These are phyloP conservation scores for Hylyphantes graminicola DNA, from an alignment of 1,140 invertebrate genomes.

Conservation along the genomic window DNA sequence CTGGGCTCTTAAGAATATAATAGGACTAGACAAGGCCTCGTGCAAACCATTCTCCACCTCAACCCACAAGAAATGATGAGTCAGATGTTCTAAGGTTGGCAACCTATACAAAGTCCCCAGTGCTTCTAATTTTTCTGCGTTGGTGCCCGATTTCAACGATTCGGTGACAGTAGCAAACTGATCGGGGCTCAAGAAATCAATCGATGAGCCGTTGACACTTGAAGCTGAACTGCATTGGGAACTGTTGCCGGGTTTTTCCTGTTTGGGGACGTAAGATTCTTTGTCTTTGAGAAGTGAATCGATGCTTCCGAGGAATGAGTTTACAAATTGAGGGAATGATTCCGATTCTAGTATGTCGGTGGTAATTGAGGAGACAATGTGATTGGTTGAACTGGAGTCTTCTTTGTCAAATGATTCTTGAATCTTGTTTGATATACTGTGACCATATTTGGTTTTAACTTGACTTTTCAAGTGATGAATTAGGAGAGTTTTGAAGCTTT, in stretches of 20 bases:
- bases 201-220: conserved; percentile 36
- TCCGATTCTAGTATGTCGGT: conserved; percentile 25
- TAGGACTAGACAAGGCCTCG: conserved; percentile 10
- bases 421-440: conserved; percentile 20
- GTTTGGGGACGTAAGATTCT: conserved; percentile 31
- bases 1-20: conserved; percentile 31
- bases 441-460: conserved; percentile 2
- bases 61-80: conserved; percentile 34
- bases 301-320: conserved; percentile 10
- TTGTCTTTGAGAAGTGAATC: conserved; percentile 21
- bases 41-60: conserved; percentile 32
- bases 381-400: conserved; percentile 9
- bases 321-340: conserved; percentile 10
- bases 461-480: conserved; percentile 37
- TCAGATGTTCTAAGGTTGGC: conserved; percentile 46
- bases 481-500: conserved; percentile 38
- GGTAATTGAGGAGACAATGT: neutral
- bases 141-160: conserved; percentile 4
- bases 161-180: conserved; percentile 23
- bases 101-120: conserved; percentile 25
- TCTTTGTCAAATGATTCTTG: conserved; percentile 1
- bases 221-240: conserved; percentile 50
- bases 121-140: conserved; percentile 51
- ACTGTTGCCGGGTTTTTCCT: neutral
- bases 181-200: conserved; percentile 47